Conservation (phyloP, 1,140 invertebrate species). For the Mactra quadrangularis region DNA sequence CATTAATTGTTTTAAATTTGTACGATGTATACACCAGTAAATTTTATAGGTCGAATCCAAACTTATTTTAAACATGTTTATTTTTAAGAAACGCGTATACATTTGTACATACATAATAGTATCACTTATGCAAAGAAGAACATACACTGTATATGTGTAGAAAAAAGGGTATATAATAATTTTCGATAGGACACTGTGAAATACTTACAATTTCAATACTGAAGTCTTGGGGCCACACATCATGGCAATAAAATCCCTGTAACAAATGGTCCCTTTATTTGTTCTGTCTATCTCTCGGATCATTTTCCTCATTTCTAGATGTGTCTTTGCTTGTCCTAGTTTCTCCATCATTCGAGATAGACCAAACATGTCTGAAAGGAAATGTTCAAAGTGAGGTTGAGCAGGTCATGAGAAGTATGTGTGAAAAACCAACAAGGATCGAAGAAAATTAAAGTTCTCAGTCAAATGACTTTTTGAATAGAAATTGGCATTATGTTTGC, state of each 20-base stretch:
- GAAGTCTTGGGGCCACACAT: conserved; percentile 75
- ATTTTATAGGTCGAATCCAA: too few species aligned
- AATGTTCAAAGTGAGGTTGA: background rate
- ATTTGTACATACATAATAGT: too few species aligned
- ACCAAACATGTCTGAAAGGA: conserved; percentile 89
- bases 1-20: too few species aligned
- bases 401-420: too few species aligned
- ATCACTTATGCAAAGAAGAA: too few species aligned
- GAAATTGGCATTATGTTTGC: background rate
- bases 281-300: conserved; percentile 86
- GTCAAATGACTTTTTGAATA: background rate
- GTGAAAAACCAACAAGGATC: too few species aligned
- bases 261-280: conserved; percentile 74
- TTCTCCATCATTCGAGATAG: conserved; percentile 97
- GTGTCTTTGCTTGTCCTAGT: conserved; percentile 95
- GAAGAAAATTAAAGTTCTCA: background rate
- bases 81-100: too few species aligned
- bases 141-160: too few species aligned
- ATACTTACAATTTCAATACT: conserved; percentile 77
- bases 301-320: conserved; percentile 95
- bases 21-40: too few species aligned
- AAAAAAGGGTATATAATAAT: too few species aligned
- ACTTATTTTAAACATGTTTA: too few species aligned
- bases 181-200: background rate
- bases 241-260: conserved; percentile 79